phyloP scores from a whole-genome alignment of 2,888 invertebrate genomes.

The Peribatodes rhomboidaria region DNA sequence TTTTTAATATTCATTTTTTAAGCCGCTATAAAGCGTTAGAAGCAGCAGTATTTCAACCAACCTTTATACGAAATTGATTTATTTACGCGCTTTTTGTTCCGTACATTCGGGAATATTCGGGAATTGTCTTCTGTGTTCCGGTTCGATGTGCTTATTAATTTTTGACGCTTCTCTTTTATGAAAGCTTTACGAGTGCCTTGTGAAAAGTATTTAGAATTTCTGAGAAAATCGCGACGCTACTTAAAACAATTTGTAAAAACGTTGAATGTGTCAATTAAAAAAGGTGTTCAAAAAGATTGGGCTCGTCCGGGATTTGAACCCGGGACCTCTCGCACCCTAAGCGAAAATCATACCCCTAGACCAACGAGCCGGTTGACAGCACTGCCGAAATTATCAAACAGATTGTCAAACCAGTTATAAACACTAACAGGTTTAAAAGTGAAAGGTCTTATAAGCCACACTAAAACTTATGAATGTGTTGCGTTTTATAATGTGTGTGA shows the following conservation, averaged over 20 bases:
- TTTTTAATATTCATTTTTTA: conserved; percentile 16
- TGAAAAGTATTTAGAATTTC: background rate
- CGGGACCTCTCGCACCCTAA: conserved; percentile 86
- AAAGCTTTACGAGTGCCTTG: background rate
- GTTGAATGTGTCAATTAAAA: no score
- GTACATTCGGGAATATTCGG: conserved; percentile 17
- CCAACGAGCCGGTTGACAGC: conserved; percentile 47
- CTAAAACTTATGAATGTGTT: no score
- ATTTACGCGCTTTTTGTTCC: conserved; percentile 42
- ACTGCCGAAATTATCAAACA: background rate
- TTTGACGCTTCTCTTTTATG: background rate
- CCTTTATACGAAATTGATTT: conserved; percentile 46
- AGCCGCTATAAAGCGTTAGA: conserved; percentile 21
- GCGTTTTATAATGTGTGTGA: no score
- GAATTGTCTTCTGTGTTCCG: conserved; percentile 23
- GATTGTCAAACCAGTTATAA: no score
- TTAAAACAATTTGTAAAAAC: background rate
- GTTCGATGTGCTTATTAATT: conserved; percentile 16
- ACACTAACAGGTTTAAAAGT: no score
- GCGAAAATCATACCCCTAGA: conserved; percentile 86
- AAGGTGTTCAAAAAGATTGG: conserved; percentile 55
- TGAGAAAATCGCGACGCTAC: background rate
- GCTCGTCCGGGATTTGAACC: conserved; percentile 87
- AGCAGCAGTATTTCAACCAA: conserved; percentile 29
- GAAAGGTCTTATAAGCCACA: no score